Evolutionary conservation across 2,113 vertebrate species (phyloP), one percentile per base, ranked within the genome.

Genomic region (Ptyas mucosa): DNA sequence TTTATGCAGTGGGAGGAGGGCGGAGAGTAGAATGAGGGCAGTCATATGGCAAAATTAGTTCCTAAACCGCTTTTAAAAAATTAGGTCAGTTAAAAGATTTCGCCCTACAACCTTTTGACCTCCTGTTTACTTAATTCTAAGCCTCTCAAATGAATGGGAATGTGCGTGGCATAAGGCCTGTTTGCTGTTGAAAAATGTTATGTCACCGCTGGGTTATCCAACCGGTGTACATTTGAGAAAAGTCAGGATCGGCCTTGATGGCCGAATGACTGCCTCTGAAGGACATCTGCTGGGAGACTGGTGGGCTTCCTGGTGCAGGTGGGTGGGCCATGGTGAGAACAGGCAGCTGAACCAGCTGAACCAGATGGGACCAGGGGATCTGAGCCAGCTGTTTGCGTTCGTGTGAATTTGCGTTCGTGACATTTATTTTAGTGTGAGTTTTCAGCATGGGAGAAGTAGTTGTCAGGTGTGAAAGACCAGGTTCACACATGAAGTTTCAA

Each of bases 51-150:
- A 0, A 90, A 39, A 21, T 0, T 87, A 95, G 95, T 95, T 26
- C 88, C 61, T 93, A 96, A 96, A 97, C 95, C 96, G 94, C 96
- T 96, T 97, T 96, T 89, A 94, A 86, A 81, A 96, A 97, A 97
- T 96, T 95, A 97, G 97, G 96, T 97, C 96, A 96, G 95, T 95
- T 97, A 95, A 94, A 96, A 94, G 95, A 95, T 96, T 92, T 93
- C 6, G 4, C 94, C 92, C 92, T 58, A 92, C 95, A 94, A 94
- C 96, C 93, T 93, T 57, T 1, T 94, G 96, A 96, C 97, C 96
- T 96, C 58, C 87, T 92, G 90, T 95, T 96, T 96, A 94, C 94
- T 96, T 96, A 95, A 95, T 0, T 0, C 93, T 95, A 96, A 97
- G 96, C 92, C 92, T 90, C 94, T 52, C 91, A 64, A 91, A 54